Base-by-base conservation (phyloP, 2,113 vertebrate genomes). In the Misgurnus anguillicaudatus region DNA sequence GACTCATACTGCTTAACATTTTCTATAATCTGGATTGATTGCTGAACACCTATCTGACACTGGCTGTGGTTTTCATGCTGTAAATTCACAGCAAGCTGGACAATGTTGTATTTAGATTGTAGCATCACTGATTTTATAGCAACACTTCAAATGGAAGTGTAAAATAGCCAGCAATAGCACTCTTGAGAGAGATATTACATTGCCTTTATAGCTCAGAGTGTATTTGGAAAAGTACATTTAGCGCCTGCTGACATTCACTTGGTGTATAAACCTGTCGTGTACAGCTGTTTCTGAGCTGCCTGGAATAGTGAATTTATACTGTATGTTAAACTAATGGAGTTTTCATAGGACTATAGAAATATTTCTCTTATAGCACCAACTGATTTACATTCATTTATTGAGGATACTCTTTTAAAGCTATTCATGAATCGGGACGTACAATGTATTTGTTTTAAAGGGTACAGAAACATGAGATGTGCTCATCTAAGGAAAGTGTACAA, bases 41-140 rank as follows among this genome's bases (percentile, higher is more conserved):
- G 70, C 19, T 41, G 24, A 73, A 73, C 70, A 73, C 38, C 51
- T 41, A 36, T 73, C 19, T 19, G 41, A 39, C 55, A 45, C 36
- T 9, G 8, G 13, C 6, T 73, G 55, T 38, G 16, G n/a, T 39
- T n/a, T 41, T 13, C 19, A 42, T 39, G 68, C 68, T 57, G 38
- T 73, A 45, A 73, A 73, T 60, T 73, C 70, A 73, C n/a, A 60
- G 53, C 65, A 36, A 31, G 67, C 60, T 64, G 38, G 45, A 76
- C 60, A 72, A 60, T 73, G 68, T 64, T 70, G 63, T 72, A 77
- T 72, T 77, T 71, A 80, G 74, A 55, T 70, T 51, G 39, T 48
- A 55, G 74, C n/a, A 48, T 62, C 53, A 19, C 65, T 55, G 64
- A 57, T 77, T 72, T 77, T 71, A 77, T 41, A 19, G 66, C 39